phyloP scores from a whole-genome alignment of 2,113 vertebrate species.

The Phylloscopus whistleri region DNA sequence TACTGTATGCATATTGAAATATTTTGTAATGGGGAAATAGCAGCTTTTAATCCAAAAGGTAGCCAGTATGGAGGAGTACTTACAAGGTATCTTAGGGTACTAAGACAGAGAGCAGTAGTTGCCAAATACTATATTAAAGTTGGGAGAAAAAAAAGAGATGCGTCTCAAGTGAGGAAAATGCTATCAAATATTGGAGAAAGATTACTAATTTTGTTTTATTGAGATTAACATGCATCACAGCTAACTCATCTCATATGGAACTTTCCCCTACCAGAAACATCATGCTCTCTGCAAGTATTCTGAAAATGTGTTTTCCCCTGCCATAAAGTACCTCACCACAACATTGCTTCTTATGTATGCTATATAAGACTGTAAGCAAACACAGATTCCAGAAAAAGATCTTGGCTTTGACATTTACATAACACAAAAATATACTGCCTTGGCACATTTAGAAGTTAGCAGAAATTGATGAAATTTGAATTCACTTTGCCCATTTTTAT shows the following conservation, averaged over 20 bases:
- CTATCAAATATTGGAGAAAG: neutral
- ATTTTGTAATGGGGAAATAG: neutral
- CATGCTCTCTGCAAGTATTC: neutral
- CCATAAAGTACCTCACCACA: neutral
- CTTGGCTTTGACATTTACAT: conserved; percentile 11
- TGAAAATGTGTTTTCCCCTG: neutral
- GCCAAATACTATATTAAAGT: neutral
- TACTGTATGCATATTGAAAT: neutral
- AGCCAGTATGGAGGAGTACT: neutral
- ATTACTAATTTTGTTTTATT: neutral
- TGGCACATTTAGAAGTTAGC: neutral
- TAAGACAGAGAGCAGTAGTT: neutral
- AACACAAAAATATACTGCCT: conserved; percentile 23
- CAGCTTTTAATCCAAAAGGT: neutral
- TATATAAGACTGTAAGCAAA: conserved; percentile 13
- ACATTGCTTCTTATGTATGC: neutral
- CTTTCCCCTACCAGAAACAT: neutral
- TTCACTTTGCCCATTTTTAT: conserved; percentile 4
- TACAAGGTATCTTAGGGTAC: neutral
- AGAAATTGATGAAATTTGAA: neutral
- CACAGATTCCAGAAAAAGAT: conserved; percentile 26
- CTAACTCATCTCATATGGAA: neutral
- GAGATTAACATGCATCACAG: neutral
- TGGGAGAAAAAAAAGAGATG: rapidly evolving
- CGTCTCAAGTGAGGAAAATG: neutral